Percentiles rank a stretch among this genome's conserved stretches.
These are phyloP conservation scores for Tapera naevia DNA, from an alignment of 2,797 vertebrate genomes.

Conservation along the genomic window DNA sequence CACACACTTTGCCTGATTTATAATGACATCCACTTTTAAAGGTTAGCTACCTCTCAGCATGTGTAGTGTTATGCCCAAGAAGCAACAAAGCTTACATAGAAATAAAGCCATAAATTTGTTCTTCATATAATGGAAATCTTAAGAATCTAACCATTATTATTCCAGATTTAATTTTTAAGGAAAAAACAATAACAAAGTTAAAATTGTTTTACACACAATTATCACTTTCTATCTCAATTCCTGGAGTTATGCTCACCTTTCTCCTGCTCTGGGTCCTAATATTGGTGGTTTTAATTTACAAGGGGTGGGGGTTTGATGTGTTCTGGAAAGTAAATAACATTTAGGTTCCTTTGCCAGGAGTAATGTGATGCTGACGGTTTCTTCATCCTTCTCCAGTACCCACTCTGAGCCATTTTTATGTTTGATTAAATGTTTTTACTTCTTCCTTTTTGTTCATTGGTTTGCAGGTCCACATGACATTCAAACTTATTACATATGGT, in stretches of 20 bases:
- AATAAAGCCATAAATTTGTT: not conserved
- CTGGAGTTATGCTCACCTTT: not conserved
- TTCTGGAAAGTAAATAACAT: not conserved
- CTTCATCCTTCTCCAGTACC: not conserved
- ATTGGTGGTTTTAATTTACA: not conserved
- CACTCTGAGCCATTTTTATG: not conserved
- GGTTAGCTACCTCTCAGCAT: not conserved
- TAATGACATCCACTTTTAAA: not conserved
- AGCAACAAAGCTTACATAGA: not conserved
- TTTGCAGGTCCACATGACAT: not conserved
- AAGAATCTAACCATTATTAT: not conserved
- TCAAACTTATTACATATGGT: not conserved
- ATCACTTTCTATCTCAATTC: not conserved
- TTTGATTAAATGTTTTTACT: not conserved
- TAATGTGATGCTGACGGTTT: not conserved
- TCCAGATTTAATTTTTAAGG: not conserved
- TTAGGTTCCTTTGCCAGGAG: not conserved
- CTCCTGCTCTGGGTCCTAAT: not conserved
- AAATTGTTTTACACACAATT: not conserved
- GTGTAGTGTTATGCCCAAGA: not conserved
- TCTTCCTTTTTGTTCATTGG: not conserved
- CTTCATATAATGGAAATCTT: not conserved
- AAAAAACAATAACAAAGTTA: not conserved
- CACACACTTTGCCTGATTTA: not conserved
- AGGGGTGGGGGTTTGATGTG: fast-evolving